Evolutionary conservation across 2,113 vertebrate genomes (phyloP), one percentile per base, ranked within the genome.

Genomic region (Camelus bactrianus): DNA sequence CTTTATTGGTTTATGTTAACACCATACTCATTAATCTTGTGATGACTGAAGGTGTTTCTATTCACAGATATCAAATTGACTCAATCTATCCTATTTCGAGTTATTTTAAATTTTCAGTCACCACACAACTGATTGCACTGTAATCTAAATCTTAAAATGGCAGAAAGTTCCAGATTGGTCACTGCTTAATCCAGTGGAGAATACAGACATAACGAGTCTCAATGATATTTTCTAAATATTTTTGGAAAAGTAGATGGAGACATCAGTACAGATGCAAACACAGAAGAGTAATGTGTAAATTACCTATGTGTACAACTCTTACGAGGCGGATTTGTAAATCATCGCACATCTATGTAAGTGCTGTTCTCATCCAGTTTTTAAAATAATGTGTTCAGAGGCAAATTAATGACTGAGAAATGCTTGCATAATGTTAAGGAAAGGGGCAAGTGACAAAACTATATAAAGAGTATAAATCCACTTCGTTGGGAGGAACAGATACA

Each of bases 1-100:
- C 85, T 93, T 97, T 97, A 84, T 87, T 96, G 94, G 91, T 94
- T 94, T 97, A 95, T 91, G 82, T 83, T 96, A 96, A 97, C 95
- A 95, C 89, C 75, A 97, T 87, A 62, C 82, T 87, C 95, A 96
- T 97, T 96, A 96, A 96, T 96, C 95, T 87, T 69, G 65, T 50
- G 50, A 95, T 93, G 82, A 83, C 12, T 89, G 70, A 94, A 62
- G 85, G n/a, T 83, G 15, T 91, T 94, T 91, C 90, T 96, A 56
- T 88, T 94, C 73, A 80, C 2, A 2, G 85, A 72, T 80, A 89
- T 76, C 67, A 91, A 89, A 96, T 48, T 82, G 81, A 94, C 84
- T 58, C 24, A 85, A 67, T 95, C 84, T 80, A 56, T 91, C 89
- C 85, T 84, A 91, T 93, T 96, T 93, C 87, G 48, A 65, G 69